These are phyloP conservation scores for Dolichallabes microphthalmus DNA, from an alignment of 2,113 vertebrate species.

Conservation along the genomic window DNA sequence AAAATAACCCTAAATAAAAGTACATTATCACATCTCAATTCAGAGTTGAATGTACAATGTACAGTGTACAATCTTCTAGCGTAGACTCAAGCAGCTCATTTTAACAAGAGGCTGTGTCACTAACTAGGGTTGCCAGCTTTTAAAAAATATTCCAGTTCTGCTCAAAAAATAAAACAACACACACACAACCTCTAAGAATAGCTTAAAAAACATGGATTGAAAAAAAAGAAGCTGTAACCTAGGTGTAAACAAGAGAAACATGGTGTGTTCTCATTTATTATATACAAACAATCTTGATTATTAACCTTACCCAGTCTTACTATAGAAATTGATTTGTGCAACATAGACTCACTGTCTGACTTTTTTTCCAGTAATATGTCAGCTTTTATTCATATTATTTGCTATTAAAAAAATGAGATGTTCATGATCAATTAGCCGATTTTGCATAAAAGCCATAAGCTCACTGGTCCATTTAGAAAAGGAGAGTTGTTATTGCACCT, in stretches of 20 bases:
- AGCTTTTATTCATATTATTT: neutral
- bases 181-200: no score
- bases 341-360: neutral
- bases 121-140: neutral
- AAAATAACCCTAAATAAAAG: neutral
- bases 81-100: neutral
- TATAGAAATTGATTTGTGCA: neutral
- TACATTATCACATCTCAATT: neutral
- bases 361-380: neutral
- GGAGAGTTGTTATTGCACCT: no score
- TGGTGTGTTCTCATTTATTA: neutral
- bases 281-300: neutral
- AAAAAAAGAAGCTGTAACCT: neutral
- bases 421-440: neutral
- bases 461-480: no score
- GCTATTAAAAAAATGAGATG: neutral
- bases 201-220: neutral
- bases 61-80: neutral
- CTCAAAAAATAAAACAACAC: neutral
- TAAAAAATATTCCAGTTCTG: neutral
- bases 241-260: neutral
- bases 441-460: neutral
- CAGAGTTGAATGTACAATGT: no score
- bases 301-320: neutral
- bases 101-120: neutral